Percentiles rank a stretch among this genome's conserved stretches.
Evolutionary conservation across 1,140 invertebrate species (phyloP).

Genomic region (Drosophila grimshawi): DNA sequence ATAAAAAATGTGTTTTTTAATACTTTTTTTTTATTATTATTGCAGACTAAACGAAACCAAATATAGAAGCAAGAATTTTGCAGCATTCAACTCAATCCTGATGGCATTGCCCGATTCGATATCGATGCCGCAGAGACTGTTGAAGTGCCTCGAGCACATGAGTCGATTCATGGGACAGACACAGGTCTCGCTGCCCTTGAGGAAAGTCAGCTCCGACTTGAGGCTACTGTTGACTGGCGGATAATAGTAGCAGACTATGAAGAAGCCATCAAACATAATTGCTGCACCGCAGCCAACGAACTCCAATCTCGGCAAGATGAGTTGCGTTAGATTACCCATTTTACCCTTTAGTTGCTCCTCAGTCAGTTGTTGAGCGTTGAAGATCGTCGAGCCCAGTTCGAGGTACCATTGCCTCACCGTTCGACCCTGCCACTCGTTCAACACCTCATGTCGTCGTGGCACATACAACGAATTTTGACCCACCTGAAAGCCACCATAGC

Average conservation of each 20-base stretch:
- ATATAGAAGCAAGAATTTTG: not conserved
- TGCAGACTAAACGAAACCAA: not conserved
- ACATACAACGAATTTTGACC: constrained; percentile 34
- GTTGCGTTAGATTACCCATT: constrained; percentile 5
- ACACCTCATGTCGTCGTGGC: not conserved
- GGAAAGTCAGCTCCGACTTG: not conserved
- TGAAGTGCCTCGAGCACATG: constrained; percentile 35
- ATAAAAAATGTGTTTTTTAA: not conserved
- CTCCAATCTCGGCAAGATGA: constrained; percentile 36
- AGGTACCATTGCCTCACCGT: constrained; percentile 36
- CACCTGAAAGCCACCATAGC: constrained; percentile 3
- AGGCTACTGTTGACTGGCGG: not conserved
- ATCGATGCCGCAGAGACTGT: constrained; percentile 44
- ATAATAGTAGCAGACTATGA: constrained; percentile 52
- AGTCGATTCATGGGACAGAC: constrained; percentile 15
- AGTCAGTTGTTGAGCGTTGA: not conserved
- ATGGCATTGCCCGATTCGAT: not conserved
- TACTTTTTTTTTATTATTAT: not conserved
- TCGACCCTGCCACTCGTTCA: constrained; percentile 33
- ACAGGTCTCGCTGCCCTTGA: constrained; percentile 2
- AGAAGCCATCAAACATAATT: constrained; percentile 41
- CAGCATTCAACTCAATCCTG: not conserved
- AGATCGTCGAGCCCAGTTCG: not conserved
- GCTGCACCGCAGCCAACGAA: constrained; percentile 45
- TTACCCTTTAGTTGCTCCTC: not conserved